These are phyloP conservation scores for Coenobita brevimanus DNA, from an alignment of 1,140 invertebrate species.

Conservation along the genomic window DNA sequence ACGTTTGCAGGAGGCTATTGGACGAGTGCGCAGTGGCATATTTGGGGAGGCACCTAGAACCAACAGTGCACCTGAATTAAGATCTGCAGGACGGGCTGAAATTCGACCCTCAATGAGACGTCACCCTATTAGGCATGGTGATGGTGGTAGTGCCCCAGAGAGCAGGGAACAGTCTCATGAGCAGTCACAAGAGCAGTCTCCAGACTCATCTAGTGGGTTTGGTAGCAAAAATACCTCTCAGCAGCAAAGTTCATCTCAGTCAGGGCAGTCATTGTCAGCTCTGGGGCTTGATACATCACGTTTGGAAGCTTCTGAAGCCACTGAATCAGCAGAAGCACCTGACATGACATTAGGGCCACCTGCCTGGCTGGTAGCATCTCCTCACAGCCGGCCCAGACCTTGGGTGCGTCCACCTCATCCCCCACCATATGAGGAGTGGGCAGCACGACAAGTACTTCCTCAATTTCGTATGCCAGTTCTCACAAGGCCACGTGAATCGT, in stretches of 20 bases:
- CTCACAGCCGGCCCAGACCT: conserved; percentile 69
- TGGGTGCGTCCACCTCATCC: conserved; percentile 68
- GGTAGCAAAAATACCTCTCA: conserved; percentile 93
- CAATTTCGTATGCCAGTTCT: conserved; percentile 63
- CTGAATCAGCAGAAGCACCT: conserved; percentile 81
- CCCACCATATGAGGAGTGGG: conserved; percentile 68
- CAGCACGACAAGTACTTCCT: conserved; percentile 63
- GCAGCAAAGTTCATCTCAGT: conserved; percentile 81
- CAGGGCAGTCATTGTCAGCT: conserved; percentile 70
- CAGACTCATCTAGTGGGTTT: conserved; percentile 85
- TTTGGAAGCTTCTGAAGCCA: conserved; percentile 77
- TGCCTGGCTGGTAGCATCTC: conserved; percentile 70
- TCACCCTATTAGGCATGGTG: conserved; percentile 74
- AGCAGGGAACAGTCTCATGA: conserved; percentile 76
- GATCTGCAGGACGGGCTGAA: conserved; percentile 50
- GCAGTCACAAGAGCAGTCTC: conserved; percentile 88
- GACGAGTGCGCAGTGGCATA: conserved; percentile 72
- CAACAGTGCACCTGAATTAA: conserved; percentile 66
- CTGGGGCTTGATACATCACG: conserved; percentile 79
- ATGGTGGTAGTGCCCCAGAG: conserved; percentile 51
- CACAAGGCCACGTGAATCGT: conserved; percentile 31
- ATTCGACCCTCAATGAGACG: conserved; percentile 70
- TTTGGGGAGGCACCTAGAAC: conserved; percentile 69
- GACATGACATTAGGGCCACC: conserved; percentile 73
- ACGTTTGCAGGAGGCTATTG: conserved; percentile 73